A percentile compares a stretch with the other conserved stretches of the same genome.
Conservation (phyloP, 2,797 vertebrate genomes). For the Gymnopithys bicolor region DNA sequence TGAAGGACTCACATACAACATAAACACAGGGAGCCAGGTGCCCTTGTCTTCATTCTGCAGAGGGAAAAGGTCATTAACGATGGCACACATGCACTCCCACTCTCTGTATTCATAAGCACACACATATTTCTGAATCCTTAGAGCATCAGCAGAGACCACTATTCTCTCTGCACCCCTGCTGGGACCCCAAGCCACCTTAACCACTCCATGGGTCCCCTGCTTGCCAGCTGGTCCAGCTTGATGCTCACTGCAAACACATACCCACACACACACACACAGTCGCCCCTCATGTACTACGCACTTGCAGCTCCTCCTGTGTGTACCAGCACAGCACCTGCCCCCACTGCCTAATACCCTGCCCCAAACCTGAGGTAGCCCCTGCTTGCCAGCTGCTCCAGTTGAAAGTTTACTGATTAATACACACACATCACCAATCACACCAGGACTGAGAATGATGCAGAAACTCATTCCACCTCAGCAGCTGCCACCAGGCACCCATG, state of each 20-base stretch:
- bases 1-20: not conserved
- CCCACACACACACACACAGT: too few species aligned
- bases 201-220: too few species aligned
- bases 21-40: not conserved
- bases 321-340: not conserved
- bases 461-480: not conserved
- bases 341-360: not conserved
- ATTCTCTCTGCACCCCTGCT: not conserved
- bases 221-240: not conserved
- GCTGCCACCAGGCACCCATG: not conserved
- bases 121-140: accelerated
- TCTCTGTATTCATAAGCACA: not conserved
- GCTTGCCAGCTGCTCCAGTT: not conserved
- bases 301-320: not conserved
- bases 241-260: not conserved
- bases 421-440: not conserved
- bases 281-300: not conserved
- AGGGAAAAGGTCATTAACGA: not conserved
- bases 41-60: not conserved
- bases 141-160: not conserved
- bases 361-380: not conserved
- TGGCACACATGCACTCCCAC: not conserved
- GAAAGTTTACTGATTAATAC: not conserved
- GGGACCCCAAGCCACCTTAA: not conserved
- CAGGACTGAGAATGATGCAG: not conserved